Conservation (phyloP, 2,797 vertebrate species). For the Furcifer pardalis region DNA sequence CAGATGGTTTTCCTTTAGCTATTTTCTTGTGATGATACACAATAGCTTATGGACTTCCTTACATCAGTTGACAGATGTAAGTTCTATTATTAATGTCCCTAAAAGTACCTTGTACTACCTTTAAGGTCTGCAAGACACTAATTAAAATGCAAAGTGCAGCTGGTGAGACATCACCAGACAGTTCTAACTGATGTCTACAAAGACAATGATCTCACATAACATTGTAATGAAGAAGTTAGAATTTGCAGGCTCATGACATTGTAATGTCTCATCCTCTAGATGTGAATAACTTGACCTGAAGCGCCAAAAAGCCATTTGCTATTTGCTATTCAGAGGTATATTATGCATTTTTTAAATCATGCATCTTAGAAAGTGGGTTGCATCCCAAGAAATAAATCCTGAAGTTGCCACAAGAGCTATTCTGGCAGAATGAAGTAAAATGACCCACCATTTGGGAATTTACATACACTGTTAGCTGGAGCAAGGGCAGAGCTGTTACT, state of each 20-base stretch:
- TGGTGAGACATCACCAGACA: background rate
- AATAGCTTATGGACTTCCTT: slow-evolving; percentile 21
- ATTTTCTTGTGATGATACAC: slow-evolving; percentile 28
- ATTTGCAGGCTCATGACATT: background rate
- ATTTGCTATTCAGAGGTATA: background rate
- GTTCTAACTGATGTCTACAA: slow-evolving; percentile 26
- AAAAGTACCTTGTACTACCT: slow-evolving; percentile 35
- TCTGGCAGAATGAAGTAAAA: too few relatives aligned
- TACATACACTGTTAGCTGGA: too few relatives aligned
- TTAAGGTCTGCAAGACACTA: background rate
- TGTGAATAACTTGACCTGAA: slow-evolving; percentile 47
- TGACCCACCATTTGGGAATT: too few relatives aligned
- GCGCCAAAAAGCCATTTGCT: slow-evolving; percentile 29
- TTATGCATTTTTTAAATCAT: background rate
- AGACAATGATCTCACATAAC: background rate
- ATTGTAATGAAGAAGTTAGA: slow-evolving; percentile 32
- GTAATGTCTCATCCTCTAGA: slow-evolving; percentile 21
- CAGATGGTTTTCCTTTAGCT: slow-evolving; percentile 36
- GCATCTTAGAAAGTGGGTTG: too few relatives aligned
- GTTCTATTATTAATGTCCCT: slow-evolving; percentile 35
- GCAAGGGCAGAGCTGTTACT: too few relatives aligned
- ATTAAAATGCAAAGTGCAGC: slow-evolving; percentile 21
- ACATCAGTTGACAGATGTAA: slow-evolving; percentile 38
- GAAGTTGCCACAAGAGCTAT: too few relatives aligned
- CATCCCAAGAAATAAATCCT: too few relatives aligned